These are phyloP conservation scores for Molanna angustata DNA, from an alignment of 2,888 invertebrate species.

Conservation along the genomic window DNA sequence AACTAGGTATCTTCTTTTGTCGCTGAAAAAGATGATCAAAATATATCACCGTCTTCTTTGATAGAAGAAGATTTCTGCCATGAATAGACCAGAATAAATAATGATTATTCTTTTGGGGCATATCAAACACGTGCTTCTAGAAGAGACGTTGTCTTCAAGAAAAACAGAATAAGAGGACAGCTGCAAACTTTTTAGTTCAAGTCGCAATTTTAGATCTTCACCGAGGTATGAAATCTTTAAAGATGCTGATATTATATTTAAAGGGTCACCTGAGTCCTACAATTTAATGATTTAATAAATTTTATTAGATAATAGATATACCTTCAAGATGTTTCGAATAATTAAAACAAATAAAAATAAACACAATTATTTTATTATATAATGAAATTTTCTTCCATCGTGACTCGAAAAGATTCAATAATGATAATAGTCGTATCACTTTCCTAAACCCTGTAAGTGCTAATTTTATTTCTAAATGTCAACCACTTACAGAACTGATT, in stretches of 20 bases:
- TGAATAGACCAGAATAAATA: conserved; percentile 27
- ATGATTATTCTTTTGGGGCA: conserved; percentile 23
- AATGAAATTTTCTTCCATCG: too few relatives aligned
- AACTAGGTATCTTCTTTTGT: conserved; percentile 11
- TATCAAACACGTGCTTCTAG: conserved; percentile 32
- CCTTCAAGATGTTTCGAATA: too few relatives aligned
- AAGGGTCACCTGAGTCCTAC: too few relatives aligned
- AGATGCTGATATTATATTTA: conserved; percentile 2
- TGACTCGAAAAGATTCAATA: too few relatives aligned
- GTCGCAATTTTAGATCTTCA: conserved; percentile 20
- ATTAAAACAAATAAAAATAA: too few relatives aligned
- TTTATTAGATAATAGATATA: too few relatives aligned
- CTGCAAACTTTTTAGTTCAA: conserved; percentile 28
- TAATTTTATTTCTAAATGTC: too few relatives aligned
- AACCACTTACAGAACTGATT: too few relatives aligned
- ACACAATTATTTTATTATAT: too few relatives aligned
- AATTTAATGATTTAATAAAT: too few relatives aligned
- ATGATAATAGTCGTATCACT: too few relatives aligned
- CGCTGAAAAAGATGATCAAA: conserved; percentile 20
- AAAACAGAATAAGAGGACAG: conserved; percentile 28
- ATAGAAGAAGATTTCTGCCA: conserved; percentile 5
- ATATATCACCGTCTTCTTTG: conserved; percentile 28
- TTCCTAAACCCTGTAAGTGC: too few relatives aligned
- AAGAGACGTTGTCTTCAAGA: conserved; percentile 20
- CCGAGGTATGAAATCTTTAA: conserved; percentile 7